phyloP scores from a whole-genome alignment of 2,888 invertebrate species.

The Diarsia mendica region DNA sequence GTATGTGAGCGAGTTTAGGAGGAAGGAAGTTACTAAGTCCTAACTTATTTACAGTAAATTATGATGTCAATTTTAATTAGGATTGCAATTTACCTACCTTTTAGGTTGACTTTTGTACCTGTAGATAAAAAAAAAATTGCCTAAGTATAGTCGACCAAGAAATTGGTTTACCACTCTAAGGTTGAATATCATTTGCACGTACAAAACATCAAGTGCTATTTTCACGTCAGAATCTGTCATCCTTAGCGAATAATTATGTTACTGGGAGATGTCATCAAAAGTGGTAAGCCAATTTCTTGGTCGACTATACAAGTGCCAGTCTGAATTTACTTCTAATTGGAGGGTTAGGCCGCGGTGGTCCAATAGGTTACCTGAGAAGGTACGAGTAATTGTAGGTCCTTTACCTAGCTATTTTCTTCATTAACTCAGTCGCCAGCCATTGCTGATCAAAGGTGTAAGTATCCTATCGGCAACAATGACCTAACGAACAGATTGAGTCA shows the following conservation, averaged over 20 bases:
- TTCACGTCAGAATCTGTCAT: no score
- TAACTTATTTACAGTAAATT: conserved; percentile 2
- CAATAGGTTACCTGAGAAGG: no score
- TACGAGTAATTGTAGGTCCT: background rate
- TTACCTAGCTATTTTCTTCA: background rate
- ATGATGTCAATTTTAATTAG: conserved; percentile 4
- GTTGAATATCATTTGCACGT: no score
- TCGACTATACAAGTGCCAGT: background rate
- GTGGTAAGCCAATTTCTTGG: no score
- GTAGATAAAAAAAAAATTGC: background rate
- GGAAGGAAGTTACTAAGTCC: conserved; percentile 33
- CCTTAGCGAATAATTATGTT: no score
- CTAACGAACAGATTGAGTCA: background rate
- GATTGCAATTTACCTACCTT: conserved; percentile 11
- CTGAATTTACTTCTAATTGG: background rate
- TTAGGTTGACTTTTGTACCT: background rate
- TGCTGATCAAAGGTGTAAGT: conserved; percentile 13
- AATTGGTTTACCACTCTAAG: no score
- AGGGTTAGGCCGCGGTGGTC: no score
- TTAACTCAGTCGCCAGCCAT: background rate
- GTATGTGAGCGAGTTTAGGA: background rate
- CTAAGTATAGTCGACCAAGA: no score
- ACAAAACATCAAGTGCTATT: no score
- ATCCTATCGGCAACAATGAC: background rate
- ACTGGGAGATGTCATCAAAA: no score